Base-by-base conservation (phyloP, 2,797 vertebrate genomes). In the Podarcis lilfordi region DNA sequence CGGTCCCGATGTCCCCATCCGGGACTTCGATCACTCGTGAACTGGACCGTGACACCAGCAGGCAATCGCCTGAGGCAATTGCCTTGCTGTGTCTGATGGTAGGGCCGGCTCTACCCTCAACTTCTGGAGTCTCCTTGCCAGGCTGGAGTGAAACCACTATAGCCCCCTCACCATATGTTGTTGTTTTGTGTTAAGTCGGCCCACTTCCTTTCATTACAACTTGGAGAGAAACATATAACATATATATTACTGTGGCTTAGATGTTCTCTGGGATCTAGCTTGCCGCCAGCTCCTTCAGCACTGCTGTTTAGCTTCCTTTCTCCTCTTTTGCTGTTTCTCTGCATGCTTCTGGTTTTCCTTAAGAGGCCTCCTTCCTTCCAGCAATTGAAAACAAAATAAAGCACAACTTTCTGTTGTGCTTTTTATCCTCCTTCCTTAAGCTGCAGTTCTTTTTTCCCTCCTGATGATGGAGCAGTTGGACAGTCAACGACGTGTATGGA, bases 121-220 rank as follows among this genome's bases (percentile, higher is more conserved):
- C 25, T 80, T 80, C 78, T 25, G 45, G 55, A 4, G 27, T 25
- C 77, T 59, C 17, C 29, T 45, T 79, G 2, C 17, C 77, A 79
- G 10, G 76, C 19, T 32, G n/a, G 50, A 80, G n/a, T 2, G 3
- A n/a, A 80, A 11, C 27, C 11, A 61, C n/a, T 7, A 5, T 32
- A 15, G n/a, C 32, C 45, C 45, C 45, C 45, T 50, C 10, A 50
- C 45, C 45, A 50, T 50, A 13, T 32, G 29, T 19, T 32, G 29
- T 9, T 59, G 8, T 43, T 82, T 68, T 10, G 8, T 29, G 27
- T 83, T 1, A 74, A 37, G 2, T 1, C 0, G 91, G 90, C 93
- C 94, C 94, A 91, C 91, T 91, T 32, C 23, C 3, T 35, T 89
- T 92, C 91, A 92, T 93, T 64, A 87, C 93, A 82, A 17, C 77